Evolutionary conservation across 2,888 invertebrate species (phyloP), one percentile per base, ranked within the genome.

Genomic region (Iphiclides podalirius): DNA sequence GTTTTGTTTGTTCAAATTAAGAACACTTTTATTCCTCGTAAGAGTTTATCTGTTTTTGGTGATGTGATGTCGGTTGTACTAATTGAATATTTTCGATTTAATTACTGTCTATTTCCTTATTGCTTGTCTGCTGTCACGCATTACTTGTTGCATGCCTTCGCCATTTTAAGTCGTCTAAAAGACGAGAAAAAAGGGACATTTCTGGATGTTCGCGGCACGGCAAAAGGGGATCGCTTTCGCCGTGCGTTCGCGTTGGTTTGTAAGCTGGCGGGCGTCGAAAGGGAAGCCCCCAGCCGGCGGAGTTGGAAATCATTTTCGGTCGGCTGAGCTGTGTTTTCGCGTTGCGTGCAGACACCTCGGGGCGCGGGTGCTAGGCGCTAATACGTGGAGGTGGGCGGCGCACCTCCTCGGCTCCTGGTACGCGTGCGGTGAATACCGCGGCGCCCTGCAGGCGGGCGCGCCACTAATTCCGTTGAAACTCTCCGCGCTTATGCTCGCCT

Each of bases 391-490:
- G 81, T 74, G 79, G 80, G 78, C 55, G 79, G 77, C 42, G 52
- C 45, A 52, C 59, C 47, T 55, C 64, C 66, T 57, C 62, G 62
- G 46, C 53, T 59, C 58, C 59, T 57, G 54, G 54, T 72, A 71
- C 70, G 72, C 70, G 74, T 79, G 78, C 74, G 64, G 67, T 66
- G 82, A 82, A 85, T 84, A 77, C n/a, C 83, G 77, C 75, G 87
- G 85, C 87, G 87, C 87, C 87, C 81, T 75, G 78, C 77, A 75
- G 86, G 79, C 86, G 87, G 78, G 66, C 67, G 73, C 69, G 72
- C 79, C 75, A 83, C 84, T 86, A 87, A 88, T 87, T 87, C 85
- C 82, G 85, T 86, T 87, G 85, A 87, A 88, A 88, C 84, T 86
- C 84, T 81, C 78, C 70, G 72, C 67, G 72, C 66, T 75, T 81